These are phyloP conservation scores for Morelia viridis DNA, from an alignment of 2,797 vertebrate genomes.

Conservation along the genomic window DNA sequence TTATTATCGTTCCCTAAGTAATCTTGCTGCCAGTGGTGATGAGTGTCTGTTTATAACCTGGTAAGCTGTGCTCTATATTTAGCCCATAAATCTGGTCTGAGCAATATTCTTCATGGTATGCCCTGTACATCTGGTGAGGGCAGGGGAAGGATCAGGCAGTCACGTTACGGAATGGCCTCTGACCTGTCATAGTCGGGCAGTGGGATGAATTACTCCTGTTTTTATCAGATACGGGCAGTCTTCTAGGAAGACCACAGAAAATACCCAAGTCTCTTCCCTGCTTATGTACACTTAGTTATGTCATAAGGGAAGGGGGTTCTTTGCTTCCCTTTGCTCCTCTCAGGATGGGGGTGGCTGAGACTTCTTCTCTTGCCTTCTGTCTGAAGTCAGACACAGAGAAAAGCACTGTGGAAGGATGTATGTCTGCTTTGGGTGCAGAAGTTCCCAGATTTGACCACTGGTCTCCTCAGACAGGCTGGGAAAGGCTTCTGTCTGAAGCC, in stretches of 20 bases:
- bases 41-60: conserved; percentile 17
- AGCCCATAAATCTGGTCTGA: conserved; percentile 36
- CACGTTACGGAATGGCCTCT: conserved; percentile 6
- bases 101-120: conserved; percentile 1
- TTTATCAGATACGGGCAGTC: background rate
- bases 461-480: background rate
- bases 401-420: background rate
- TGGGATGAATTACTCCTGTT: conserved; percentile 20
- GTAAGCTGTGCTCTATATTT: conserved; percentile 22
- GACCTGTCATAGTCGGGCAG: conserved; percentile 18
- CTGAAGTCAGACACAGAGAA: background rate
- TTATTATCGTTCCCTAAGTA: conserved; percentile 41
- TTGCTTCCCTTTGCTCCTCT: background rate
- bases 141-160: background rate
- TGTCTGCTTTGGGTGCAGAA: no score
- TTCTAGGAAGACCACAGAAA: background rate
- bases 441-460: background rate
- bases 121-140: conserved; percentile 7
- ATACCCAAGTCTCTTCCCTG: background rate
- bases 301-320: background rate
- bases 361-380: background rate
- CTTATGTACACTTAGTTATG: background rate
- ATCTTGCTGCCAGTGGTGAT: conserved; percentile 34
- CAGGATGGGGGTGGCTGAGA: background rate
- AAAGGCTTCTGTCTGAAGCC: background rate